phyloP scores from a whole-genome alignment of 2,113 vertebrate species.

The Silurus asotus region DNA sequence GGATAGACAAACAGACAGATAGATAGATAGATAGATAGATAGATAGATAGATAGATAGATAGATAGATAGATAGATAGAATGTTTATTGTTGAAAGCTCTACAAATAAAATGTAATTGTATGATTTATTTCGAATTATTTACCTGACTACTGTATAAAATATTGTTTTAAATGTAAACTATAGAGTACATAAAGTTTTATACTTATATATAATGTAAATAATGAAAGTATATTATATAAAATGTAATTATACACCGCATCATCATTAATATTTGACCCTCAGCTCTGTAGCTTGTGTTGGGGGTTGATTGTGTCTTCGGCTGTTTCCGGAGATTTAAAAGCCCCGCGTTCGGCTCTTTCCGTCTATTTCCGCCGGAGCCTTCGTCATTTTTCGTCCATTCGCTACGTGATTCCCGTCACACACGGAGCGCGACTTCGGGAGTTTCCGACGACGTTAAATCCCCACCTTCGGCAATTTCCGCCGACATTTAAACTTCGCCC shows the following conservation, averaged over 20 bases:
- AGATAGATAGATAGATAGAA: too few relatives aligned
- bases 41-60: too few relatives aligned
- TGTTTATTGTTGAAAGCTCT: too few relatives aligned
- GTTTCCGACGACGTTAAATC: neutral
- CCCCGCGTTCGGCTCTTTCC: neutral
- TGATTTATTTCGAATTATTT: too few relatives aligned
- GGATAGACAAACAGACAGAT: too few relatives aligned
- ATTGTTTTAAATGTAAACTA: too few relatives aligned
- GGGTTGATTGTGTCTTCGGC: neutral
- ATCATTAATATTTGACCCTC: neutral
- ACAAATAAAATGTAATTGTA: too few relatives aligned
- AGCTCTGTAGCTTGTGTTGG: neutral
- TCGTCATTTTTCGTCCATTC: neutral
- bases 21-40: too few relatives aligned
- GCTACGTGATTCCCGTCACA: neutral
- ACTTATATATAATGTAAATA: too few relatives aligned
- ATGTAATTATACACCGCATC: neutral
- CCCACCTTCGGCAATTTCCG: constrained; percentile 40
- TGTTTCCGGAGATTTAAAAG: neutral
- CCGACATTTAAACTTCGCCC: constrained; percentile 46
- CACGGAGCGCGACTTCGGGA: neutral
- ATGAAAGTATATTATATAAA: neutral
- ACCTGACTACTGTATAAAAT: too few relatives aligned
- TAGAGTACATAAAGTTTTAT: too few relatives aligned
- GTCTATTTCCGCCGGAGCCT: neutral